Evolutionary conservation across 2,797 vertebrate genomes (phyloP), one percentile per base, ranked within the genome.

Genomic region (Petrocephalus schoutedeni): DNA sequence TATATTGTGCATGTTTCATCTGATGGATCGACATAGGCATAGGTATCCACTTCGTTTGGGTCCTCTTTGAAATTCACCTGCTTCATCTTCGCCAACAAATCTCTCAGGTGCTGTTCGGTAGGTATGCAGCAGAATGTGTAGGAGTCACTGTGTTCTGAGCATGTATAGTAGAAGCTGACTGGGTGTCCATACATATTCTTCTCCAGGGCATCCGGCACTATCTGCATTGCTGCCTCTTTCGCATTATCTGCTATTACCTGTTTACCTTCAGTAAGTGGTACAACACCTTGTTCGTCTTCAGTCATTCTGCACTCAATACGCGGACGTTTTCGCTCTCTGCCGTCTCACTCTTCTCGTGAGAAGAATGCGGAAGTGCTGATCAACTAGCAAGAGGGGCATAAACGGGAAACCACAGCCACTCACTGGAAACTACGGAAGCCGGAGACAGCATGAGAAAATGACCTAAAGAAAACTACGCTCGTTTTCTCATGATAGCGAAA

Each of bases 41-140:
- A 89, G 7, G 1, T 7, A 0, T 87, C 32, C 3, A 16, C 19
- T 0, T 21, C 2, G 54, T 3, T 0, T n/a, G 23, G 12, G 61
- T 90, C 88, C 54, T 90, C 59, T 32, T 54, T 87, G 49, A 89
- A 88, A 0, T 19, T 51, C 45, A 88, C 74, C 49, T 53, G 16
- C 32, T 71, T 1, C 16, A 86, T 12, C 36, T 10, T 86, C 49
- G 32, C 16, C 23, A 89, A n/a, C 85, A 89, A 23, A 10, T 87
- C 51, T 23, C 36, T 61, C 41, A 89, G 84, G 9, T 88, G 8
- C 5, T 51, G 19, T 32, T 88, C 54, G 0, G 85, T 87, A 9
- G 89, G 88, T 5, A 89, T 89, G 59, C 71, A 89, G 77, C 89
- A 87, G 89, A 89, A 89, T 77, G 45, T 87, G 85, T 88, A 87